These are phyloP conservation scores for Heliconius sara DNA, from an alignment of 2,888 invertebrate species.

Conservation along the genomic window DNA sequence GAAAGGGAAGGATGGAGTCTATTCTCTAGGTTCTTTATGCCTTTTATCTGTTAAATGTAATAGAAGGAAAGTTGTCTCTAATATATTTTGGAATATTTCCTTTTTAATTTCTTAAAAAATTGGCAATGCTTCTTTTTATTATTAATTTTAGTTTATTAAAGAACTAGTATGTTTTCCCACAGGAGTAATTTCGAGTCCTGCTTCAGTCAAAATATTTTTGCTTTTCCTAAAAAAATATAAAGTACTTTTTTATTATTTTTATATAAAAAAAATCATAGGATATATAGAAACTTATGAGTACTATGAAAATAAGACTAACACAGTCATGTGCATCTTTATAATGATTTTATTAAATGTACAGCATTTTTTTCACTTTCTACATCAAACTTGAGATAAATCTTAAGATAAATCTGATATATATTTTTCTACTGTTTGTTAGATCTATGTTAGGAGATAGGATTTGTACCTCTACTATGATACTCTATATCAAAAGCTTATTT, in stretches of 20 bases:
- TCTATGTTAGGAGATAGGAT: constrained; percentile 42
- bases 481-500: constrained; percentile 3
- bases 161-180: no score
- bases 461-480: constrained; percentile 18
- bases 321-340: constrained; percentile 20
- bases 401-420: constrained; percentile 22
- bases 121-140: no score
- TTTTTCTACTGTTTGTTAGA: constrained; percentile 35
- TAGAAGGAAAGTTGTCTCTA: no score
- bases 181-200: no score
- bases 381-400: constrained; percentile 11
- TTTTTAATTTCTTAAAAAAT: no score
- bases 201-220: no score
- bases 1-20: no score
- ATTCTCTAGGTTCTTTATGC: no score
- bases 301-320: constrained; percentile 8
- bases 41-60: no score
- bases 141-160: no score
- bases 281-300: constrained; percentile 7
- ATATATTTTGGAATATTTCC: no score
- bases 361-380: constrained; percentile 31
- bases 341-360: constrained; percentile 12
- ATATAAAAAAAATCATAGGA: background rate
- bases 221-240: no score
- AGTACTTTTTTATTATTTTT: background rate